Evolutionary conservation across 2,113 vertebrate species (phyloP), one percentile per base, ranked within the genome.

Genomic region (Otolemur garnettii): DNA sequence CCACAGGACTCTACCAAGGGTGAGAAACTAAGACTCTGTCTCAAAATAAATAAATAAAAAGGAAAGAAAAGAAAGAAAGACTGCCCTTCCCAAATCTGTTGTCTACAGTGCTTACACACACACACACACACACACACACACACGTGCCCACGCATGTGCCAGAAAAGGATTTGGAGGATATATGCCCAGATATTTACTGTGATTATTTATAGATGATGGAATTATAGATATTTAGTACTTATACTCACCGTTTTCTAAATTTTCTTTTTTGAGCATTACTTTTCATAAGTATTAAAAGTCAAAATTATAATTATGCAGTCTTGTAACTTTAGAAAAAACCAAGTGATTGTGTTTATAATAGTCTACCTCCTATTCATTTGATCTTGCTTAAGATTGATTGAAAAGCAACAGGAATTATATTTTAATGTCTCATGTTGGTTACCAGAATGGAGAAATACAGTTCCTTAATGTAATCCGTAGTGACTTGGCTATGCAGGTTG

Each of bases 331-430:
- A 62, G 45, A 50, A 62, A 94, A 94, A 93, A 92, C 72, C 10
- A 45, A 87, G 33, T 45, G 78, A 93, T 87, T 68, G 22, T 77
- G 50, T 62, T 96, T 92, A 84, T 7, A 80, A 50, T 45, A 53
- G 42, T 90, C 50, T 64, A 24, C 30, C 33, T 93, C 28, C n/a
- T 55, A 45, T 89, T 62, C 75, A 62, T 92, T 84, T 80, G 38
- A 92, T 42, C 53, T 74, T 90, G 64, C 64, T 89, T 75, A 69
- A 53, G 87, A 86, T 1, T 87, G 85, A 93, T 1, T 97, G 97
- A 98, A 98, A 98, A 97, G 93, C 93, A 97, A 94, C 91, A 90
- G 95, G 93, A 98, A 97, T 98, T 91, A 94, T 97, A 97, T 98
- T 97, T 97, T 97, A 98, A 98, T 96, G 97, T 98, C 94, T 95